These are phyloP conservation scores for Agrypnus murinus DNA, from an alignment of 2,888 invertebrate species.

Conservation along the genomic window DNA sequence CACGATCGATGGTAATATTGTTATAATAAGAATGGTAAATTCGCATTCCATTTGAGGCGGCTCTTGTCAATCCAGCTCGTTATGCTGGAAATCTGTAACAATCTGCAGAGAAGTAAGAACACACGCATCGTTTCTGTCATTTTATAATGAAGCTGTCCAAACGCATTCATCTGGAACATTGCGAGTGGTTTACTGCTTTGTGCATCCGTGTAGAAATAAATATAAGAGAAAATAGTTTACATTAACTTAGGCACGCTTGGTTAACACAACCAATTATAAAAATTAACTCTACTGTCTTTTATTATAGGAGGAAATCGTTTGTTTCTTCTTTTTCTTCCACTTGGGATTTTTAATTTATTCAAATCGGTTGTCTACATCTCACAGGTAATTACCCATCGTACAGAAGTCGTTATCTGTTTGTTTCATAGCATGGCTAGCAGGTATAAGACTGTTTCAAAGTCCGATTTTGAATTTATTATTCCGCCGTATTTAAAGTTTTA, in stretches of 20 bases:
- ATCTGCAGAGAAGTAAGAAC: slow-evolving; percentile 30
- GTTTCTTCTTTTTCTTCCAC: neutral
- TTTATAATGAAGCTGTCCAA: slow-evolving; percentile 42
- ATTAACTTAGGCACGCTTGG: slow-evolving; percentile 3
- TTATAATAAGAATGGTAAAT: slow-evolving; percentile 25
- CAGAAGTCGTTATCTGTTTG: neutral
- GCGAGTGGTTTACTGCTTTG: slow-evolving; percentile 32
- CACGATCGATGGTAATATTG: slow-evolving; percentile 21
- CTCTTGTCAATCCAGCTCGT: slow-evolving; percentile 31
- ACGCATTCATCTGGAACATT: slow-evolving; percentile 32
- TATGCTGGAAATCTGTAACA: slow-evolving; percentile 29
- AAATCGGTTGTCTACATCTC: neutral
- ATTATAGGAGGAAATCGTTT: neutral
- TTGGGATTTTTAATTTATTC: neutral
- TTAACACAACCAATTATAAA: slow-evolving; percentile 12
- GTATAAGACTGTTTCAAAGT: slow-evolving; percentile 1
- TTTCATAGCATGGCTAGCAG: no score
- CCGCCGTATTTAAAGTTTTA: slow-evolving; percentile 7
- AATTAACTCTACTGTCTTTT: neutral
- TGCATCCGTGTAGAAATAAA: slow-evolving; percentile 30
- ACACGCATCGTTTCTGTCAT: slow-evolving; percentile 34
- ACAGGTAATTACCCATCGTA: neutral
- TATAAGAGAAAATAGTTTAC: slow-evolving; percentile 21
- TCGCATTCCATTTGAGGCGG: slow-evolving; percentile 19
- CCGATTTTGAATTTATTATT: slow-evolving; percentile 11